A percentile compares a stretch with the other conserved stretches of the same genome.
Conservation (phyloP, 2,797 vertebrate genomes). For the Triplophysa bombifrons region DNA sequence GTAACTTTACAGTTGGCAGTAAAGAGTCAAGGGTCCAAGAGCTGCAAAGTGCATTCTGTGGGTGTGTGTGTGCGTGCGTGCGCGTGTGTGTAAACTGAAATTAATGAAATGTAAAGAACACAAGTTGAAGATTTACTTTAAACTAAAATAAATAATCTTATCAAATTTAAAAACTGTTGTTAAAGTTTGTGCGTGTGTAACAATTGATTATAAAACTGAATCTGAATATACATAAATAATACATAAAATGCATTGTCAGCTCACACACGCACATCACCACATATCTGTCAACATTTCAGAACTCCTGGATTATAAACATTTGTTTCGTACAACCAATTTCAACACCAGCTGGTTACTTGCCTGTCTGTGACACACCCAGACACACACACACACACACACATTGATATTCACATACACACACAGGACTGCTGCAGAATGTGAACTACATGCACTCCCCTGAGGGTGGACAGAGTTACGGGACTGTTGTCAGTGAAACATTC, state of each 20-base stretch:
- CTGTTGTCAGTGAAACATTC: slow-evolving; percentile 4
- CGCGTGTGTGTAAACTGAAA: not conserved
- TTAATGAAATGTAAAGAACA: not conserved
- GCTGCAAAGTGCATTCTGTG: not conserved
- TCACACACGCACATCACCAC: not conserved
- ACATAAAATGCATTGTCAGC: too few species aligned
- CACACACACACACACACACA: too few species aligned
- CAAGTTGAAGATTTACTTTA: too few species aligned
- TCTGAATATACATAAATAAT: too few species aligned
- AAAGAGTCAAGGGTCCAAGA: not conserved
- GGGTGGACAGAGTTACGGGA: not conserved
- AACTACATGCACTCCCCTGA: not conserved
- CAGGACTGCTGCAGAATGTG: not conserved
- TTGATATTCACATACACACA: too few species aligned
- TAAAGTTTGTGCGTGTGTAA: too few species aligned
- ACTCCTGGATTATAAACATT: not conserved
- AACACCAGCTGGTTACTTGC: slow-evolving; percentile 14
- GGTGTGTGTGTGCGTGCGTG: not conserved
- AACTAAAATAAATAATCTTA: too few species aligned
- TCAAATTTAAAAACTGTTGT: too few species aligned
- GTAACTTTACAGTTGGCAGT: slow-evolving; percentile 22
- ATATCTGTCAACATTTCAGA: not conserved
- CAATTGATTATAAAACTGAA: too few species aligned
- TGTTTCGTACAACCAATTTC: not conserved
- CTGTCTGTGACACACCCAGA: slow-evolving; percentile 17